Percentiles rank a stretch among this genome's conserved stretches.
phyloP scores from a whole-genome alignment of 2,888 invertebrate species.

The Tipula vernalis region DNA sequence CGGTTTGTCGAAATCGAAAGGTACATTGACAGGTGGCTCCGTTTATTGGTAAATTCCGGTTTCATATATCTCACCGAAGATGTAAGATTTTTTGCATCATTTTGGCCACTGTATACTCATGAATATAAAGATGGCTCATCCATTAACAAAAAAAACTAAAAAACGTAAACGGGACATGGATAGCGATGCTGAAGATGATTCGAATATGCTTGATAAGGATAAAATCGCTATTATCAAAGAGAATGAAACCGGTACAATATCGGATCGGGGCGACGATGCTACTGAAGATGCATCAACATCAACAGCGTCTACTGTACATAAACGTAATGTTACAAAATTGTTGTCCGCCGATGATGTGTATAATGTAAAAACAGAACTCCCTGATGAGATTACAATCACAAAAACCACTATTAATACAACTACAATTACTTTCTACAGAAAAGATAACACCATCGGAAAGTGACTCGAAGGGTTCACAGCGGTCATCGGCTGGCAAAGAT shows the following conservation, averaged over 20 bases:
- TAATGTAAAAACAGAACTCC: neutral
- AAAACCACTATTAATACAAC: neutral
- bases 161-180: conserved; percentile 74
- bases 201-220: conserved; percentile 29
- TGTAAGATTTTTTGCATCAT: conserved; percentile 96
- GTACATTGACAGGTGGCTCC: too few species aligned
- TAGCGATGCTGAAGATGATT: conserved; percentile 60
- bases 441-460: conserved; percentile 49
- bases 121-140: conserved; percentile 60
- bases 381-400: neutral
- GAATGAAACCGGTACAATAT: conserved; percentile 26
- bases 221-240: conserved; percentile 33
- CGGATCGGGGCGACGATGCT: neutral
- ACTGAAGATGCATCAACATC: conserved; percentile 17
- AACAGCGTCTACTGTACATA: conserved; percentile 14
- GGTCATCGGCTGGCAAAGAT: conserved; percentile 72
- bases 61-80: conserved; percentile 98
- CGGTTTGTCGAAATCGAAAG: too few species aligned
- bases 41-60: too few species aligned
- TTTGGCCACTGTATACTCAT: conserved; percentile 91
- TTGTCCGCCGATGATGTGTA: neutral
- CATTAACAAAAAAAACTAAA: conserved; percentile 38
- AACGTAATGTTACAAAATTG: conserved; percentile 19
- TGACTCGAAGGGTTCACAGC: conserved; percentile 67
- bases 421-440: neutral